These are phyloP conservation scores for Molanna angustata DNA, from an alignment of 2,888 invertebrate genomes.

Conservation along the genomic window DNA sequence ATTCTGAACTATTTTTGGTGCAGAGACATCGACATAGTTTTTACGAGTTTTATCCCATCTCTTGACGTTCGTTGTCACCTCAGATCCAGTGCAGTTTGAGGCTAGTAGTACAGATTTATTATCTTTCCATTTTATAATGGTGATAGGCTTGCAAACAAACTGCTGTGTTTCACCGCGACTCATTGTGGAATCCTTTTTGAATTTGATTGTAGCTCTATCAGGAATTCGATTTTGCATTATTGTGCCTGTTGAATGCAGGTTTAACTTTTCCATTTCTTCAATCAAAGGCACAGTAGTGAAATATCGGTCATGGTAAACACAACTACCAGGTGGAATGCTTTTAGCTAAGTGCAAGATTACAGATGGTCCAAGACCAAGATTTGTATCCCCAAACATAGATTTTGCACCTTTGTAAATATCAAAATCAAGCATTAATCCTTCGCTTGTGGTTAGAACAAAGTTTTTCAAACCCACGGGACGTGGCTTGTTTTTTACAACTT, in stretches of 20 bases:
- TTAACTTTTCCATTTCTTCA: slow-evolving; percentile 4
- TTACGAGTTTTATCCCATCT: slow-evolving; percentile 32
- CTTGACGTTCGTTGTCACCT: slow-evolving; percentile 16
- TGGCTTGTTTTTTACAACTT: slow-evolving; percentile 8
- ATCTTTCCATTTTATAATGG: slow-evolving; percentile 32
- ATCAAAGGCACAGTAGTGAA: slow-evolving; percentile 21
- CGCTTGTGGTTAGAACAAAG: not conserved
- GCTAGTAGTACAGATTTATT: slow-evolving; percentile 32
- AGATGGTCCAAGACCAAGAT: slow-evolving; percentile 19
- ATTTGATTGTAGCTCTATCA: slow-evolving; percentile 5
- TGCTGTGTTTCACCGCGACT: slow-evolving; percentile 16
- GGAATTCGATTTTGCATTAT: slow-evolving; percentile 20
- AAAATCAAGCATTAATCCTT: slow-evolving; percentile 1
- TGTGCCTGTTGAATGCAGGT: slow-evolving; percentile 17
- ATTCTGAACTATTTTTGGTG: slow-evolving; percentile 29
- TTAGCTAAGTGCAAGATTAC: slow-evolving; percentile 27
- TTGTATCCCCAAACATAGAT: not conserved
- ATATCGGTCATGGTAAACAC: slow-evolving; percentile 20
- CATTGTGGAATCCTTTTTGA: slow-evolving; percentile 16
- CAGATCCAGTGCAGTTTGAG: slow-evolving; percentile 29
- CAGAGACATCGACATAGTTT: slow-evolving; percentile 29
- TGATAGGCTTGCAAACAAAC: slow-evolving; percentile 17
- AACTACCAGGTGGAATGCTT: slow-evolving; percentile 23
- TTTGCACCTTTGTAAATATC: slow-evolving; percentile 5
- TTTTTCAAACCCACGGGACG: not conserved